Base-by-base conservation (phyloP, 2,888 invertebrate species). In the Nomada ferruginata region DNA sequence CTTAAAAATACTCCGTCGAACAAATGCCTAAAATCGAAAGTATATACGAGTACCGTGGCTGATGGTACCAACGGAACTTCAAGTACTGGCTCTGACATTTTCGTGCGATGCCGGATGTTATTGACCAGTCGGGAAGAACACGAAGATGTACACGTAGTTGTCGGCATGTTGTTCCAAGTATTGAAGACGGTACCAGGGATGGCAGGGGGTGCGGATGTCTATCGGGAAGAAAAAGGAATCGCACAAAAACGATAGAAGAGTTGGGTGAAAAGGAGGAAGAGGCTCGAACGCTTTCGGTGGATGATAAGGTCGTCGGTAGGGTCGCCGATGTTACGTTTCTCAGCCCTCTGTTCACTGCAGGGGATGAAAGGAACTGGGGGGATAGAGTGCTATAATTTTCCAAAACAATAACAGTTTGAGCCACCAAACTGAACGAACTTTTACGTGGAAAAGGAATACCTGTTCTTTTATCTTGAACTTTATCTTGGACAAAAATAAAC, bases 41-140 rank as follows among this genome's bases (percentile, higher is more conserved):
- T 26, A 23, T 23, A 23, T 23, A 66, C 82, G 50, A 18, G 65
- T 53, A 53, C 59, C 47, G 63, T 61, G 65, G 53, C 66, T 72
- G 83, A 84, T 65, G 75, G 72, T 83, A 79, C 83, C 70, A 75
- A 73, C 44, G 29, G 75, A 78, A 70, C 64, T 66, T 44, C 50
- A 71, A 73, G 68, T 77, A 71, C 69, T 36, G 9, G 36, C 50
- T 60, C 47, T 29, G 52, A 69, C 76, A 74, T 73, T 72, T 72
- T 44, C 50, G 47, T 50, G 50, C 57, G 52, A 61, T 71, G 65
- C 63, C 85, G 77, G 74, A 85, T 82, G 87, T 78, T 87, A 87
- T 85, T 87, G 87, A 82, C 79, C 75, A 82, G 71, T 66, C 75
- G 68, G 79, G 61, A 80, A 78, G 75, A 84, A 80, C 53, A 76